Conservation (phyloP, 2,797 vertebrate genomes). For the Mallotus villosus region DNA sequence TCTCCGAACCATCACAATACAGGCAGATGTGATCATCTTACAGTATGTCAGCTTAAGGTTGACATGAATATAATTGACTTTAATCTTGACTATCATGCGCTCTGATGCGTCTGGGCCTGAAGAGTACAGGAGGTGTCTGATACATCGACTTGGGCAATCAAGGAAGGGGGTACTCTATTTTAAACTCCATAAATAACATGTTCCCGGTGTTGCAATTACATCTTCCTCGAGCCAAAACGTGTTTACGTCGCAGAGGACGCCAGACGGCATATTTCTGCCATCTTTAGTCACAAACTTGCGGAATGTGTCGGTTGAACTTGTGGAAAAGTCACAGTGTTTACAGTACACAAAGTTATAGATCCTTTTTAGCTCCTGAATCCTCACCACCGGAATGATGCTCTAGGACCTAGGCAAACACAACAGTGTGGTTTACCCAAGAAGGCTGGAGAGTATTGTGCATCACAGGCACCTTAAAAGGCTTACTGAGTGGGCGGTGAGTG, state of each 20-base stretch:
- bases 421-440: constrained; percentile 39
- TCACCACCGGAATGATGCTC: constrained; percentile 24
- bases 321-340: constrained; percentile 29
- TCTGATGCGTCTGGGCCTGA: background rate
- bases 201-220: background rate
- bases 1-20: background rate
- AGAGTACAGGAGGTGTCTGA: background rate
- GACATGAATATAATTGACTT: too few relatives aligned
- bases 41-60: background rate
- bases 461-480: constrained; percentile 48
- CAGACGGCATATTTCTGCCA: constrained; percentile 23
- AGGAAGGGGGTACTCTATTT: background rate
- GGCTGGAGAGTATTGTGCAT: constrained; percentile 28
- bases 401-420: constrained; percentile 15
- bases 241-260: background rate
- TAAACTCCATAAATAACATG: background rate
- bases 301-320: constrained; percentile 22
- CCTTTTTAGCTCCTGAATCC: constrained; percentile 39
- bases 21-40: background rate
- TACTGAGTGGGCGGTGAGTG: constrained; percentile 27
- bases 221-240: background rate
- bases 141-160: background rate
- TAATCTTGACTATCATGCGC: too few relatives aligned
- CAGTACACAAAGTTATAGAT: constrained; percentile 32
- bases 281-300: constrained; percentile 14